phyloP scores from a whole-genome alignment of 2,113 vertebrate genomes.

The Fulmarus glacialis region DNA sequence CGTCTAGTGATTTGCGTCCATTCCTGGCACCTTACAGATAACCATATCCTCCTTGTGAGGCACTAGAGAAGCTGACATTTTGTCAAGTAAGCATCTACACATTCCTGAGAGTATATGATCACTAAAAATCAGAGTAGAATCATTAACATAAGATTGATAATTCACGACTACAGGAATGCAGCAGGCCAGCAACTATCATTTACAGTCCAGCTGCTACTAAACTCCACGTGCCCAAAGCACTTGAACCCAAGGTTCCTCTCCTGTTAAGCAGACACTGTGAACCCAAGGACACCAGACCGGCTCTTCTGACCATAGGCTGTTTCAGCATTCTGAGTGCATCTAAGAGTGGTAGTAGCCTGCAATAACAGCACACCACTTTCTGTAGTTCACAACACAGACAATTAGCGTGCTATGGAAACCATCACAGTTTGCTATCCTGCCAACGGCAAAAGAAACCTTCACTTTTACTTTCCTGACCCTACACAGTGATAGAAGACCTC shows the following conservation, averaged over 20 bases:
- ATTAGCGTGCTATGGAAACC: neutral
- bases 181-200: neutral
- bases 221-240: neutral
- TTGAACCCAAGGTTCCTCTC: neutral
- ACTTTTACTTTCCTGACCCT: neutral
- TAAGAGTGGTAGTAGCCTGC: neutral
- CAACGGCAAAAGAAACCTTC: neutral
- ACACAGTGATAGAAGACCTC: neutral
- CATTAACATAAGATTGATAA: neutral
- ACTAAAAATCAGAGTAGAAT: neutral
- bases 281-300: neutral
- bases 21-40: neutral
- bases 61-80: neutral
- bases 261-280: neutral
- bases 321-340: neutral
- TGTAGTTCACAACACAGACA: neutral
- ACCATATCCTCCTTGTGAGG: neutral
- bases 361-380: neutral
- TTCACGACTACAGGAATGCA: neutral
- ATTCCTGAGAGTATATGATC: neutral
- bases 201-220: neutral
- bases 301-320: neutral
- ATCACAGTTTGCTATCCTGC: neutral
- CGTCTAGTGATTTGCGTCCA: neutral
- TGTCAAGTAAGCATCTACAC: neutral